Base-by-base conservation (phyloP, 2,888 invertebrate genomes). In the Pemphredon lugubris region DNA sequence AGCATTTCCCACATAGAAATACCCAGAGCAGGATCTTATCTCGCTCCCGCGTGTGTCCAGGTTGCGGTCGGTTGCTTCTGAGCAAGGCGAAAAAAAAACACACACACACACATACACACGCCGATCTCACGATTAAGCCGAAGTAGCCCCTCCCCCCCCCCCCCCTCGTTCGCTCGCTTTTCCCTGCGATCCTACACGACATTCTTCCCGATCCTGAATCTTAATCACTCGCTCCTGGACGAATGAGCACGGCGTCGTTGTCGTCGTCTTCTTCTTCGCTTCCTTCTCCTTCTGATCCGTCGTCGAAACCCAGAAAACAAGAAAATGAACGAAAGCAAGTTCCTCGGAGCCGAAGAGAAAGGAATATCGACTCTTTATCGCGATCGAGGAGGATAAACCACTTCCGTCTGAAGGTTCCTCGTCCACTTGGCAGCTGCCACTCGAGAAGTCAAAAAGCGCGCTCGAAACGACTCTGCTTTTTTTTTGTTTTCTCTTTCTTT, bases 381-480 rank as follows among this genome's bases (percentile, higher is more conserved):
- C 53, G 81, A 79, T 82, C 66, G 68, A 54, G 60, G 9, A 3
- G 48, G 50, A 50, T 30, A 69, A 48, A 68, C 30, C 61, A 63
- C 71, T 82, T 68, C 65, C 68, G 72, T 68, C 60, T 64, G 60
- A 63, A 63, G 53, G 64, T 50, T 71, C 18, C 68, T 55, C 55
- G 67, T 55, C 53, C 57, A 48, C 73, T 44, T 50, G 64, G 71
- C 72, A 76, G 74, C 76, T 68, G 77, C 76, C 76, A 75, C 70
- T 72, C 63, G 71, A 79, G 68, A 61, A 60, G 53, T 75, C 75
- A 51, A 57, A 64, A 73, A 60, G 66, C 59, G 11, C 45, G 30
- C 44, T 23, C 20, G 32, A 47, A 18, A 34, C 11, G 11, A 44
- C 34, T n/a, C 34, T 32, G 11, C 18, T 32, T 50, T 50, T 50